Evolutionary conservation across 2,888 invertebrate genomes (phyloP), one percentile per base, ranked within the genome.

Genomic region (Epiblema foenella): DNA sequence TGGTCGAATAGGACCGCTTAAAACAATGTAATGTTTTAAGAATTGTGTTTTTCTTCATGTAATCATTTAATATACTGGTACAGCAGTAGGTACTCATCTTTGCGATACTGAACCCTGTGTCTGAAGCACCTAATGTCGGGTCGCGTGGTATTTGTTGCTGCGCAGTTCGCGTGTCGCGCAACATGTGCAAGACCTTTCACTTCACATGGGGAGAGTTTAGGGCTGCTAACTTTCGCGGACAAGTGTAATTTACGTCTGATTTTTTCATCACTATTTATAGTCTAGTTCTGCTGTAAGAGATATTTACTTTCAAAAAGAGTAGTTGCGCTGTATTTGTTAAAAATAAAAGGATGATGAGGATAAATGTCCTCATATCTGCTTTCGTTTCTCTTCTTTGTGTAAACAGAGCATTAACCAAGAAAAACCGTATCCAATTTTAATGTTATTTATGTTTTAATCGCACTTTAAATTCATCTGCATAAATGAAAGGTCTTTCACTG

Each of bases 181-280:
- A 69, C 69, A 69, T 69, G 57, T 69, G 69, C 62, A 65, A 56
- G 73, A 74, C 73, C 64, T 74, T 73, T 73, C 63, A 60, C 62
- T 46, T 39, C 54, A 51, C 52, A n/a, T 18, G 59, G 54, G 51
- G 42, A 51, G 64, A 39, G 20, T 54, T 33, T 64, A 64, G 64
- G 64, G 64, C 20, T 64, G 54, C 12, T 52, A 8, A 39, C 11
- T 39, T 20, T 39, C 33, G 20, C 37, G 1, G 9, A 63, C 20
- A 29, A 24, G 20, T 46, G 15, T 20, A 3, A 18, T 63, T 12
- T 51, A 17, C 7, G 10, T 24, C 11, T 18, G 4, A 20, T 3
- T 11, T 5, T 12, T 24, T 42, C 15, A 42, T 42, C 42, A 5
- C 42, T 42, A 15, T 12, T 12, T 39, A 39, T n/a, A n/a, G n/a